Evolutionary conservation across 2,888 invertebrate species (phyloP), one percentile per base, ranked within the genome.

Genomic region (Rotaria macrura): DNA sequence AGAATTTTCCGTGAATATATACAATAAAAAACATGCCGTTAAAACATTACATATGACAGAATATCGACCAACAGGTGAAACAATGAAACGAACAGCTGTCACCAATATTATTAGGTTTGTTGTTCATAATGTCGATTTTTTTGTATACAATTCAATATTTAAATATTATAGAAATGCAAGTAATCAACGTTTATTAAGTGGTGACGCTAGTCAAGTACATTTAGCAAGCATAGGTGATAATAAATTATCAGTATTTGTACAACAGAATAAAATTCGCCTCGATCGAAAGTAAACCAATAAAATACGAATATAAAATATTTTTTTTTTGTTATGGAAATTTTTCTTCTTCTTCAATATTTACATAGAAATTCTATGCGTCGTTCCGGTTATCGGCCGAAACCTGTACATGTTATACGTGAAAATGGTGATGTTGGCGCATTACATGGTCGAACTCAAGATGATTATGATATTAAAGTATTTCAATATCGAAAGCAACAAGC

Each of bases 401-500:
- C 79, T 2, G 79, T 79, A 10, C 79, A 79, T 79, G 79, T 43
- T 79, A 20, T 40, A 89, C 95, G 95, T 20, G 94, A 94, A 0
- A 95, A 95, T 87, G 88, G 88, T 85, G 86, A 87, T 43, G 25
- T 55, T 23, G 34, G 55, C 38, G 57, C 52, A 79, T 79, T 79
- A 5, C 43, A 40, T 20, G 79, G 79, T 79, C 79, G 79, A 43
- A 40, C 17, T 25, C 79, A 79, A 54, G 90, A 97, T 88, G 97
- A 97, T 91, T 93, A 97, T 89, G 97, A 98, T 90, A 97, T 98
- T 84, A 96, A 98, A 89, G 92, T 98, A 88, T 92, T 99, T 88
- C 99, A 93, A 89, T 97, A 98, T 84, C 99, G 98, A 90, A 92
- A 97, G 84, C 97, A 98, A 89, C 98, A 99, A 90, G 99, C 99